These are phyloP conservation scores for Cryptoprocta ferox DNA, from an alignment of 2,797 vertebrate species.

Conservation along the genomic window DNA sequence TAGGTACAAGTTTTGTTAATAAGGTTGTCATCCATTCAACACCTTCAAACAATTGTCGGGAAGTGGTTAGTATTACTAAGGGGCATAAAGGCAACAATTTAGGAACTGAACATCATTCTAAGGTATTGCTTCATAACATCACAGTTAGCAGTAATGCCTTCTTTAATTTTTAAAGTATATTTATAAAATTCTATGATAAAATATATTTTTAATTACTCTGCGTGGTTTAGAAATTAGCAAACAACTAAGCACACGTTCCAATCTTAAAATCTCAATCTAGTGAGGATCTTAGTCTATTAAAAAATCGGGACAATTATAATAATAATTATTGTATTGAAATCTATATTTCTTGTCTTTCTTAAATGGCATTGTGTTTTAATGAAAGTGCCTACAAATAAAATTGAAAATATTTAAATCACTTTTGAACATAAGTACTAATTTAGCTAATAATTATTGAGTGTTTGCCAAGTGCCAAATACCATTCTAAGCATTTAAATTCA, in stretches of 20 bases:
- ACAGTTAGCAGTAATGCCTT: not conserved
- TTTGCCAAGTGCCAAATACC: slow-evolving; percentile 45
- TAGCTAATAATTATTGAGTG: slow-evolving; percentile 45
- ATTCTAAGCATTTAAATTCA: slow-evolving; percentile 52
- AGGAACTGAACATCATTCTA: not conserved
- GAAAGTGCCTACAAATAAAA: not conserved
- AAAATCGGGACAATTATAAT: not conserved
- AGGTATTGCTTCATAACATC: not conserved
- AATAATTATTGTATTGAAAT: not conserved
- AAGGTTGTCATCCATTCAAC: not conserved
- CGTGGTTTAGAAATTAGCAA: not conserved
- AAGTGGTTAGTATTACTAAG: not conserved
- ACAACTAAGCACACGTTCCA: not conserved
- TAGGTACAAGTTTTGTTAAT: not conserved
- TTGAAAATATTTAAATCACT: slow-evolving; percentile 37
- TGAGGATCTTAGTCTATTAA: not conserved
- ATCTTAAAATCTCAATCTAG: not conserved
- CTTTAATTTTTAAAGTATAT: not conserved
- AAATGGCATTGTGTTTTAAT: not conserved
- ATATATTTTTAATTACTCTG: not conserved
- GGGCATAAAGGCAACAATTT: not conserved
- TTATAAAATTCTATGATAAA: not conserved
- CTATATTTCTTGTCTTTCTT: not conserved
- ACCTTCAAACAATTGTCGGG: not conserved
- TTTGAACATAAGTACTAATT: slow-evolving; percentile 32